A percentile compares a stretch with the other conserved stretches of the same genome.
Evolutionary conservation across 2,113 vertebrate species (phyloP).

Genomic region (Tiliqua scincoides): DNA sequence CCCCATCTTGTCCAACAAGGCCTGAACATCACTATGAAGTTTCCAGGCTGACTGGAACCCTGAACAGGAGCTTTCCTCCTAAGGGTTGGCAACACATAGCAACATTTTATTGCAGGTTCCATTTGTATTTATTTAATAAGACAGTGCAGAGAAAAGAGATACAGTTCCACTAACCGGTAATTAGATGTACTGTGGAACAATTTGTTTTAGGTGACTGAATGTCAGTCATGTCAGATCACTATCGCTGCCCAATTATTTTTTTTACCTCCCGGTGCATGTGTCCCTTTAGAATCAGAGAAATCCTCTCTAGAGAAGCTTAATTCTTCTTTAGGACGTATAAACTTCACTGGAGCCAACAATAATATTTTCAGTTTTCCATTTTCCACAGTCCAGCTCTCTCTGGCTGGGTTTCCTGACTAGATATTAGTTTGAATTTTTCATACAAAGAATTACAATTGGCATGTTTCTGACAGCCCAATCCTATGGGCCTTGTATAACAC

Average conservation of each 20-base stretch:
- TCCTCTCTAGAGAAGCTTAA: not conserved
- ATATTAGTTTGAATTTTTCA: not conserved
- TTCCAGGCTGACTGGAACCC: no score
- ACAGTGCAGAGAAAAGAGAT: constrained; percentile 32
- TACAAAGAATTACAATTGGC: not conserved
- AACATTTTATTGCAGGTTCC: no score
- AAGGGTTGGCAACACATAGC: no score
- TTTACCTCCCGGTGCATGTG: constrained; percentile 1
- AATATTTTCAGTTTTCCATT: not conserved
- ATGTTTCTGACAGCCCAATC: not conserved
- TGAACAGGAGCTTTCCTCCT: no score
- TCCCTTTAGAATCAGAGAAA: constrained; percentile 21
- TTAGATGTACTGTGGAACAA: constrained; percentile 49
- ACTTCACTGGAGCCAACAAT: not conserved
- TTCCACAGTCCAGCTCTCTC: not conserved
- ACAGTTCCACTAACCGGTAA: constrained; percentile 45
- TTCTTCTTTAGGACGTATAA: constrained; percentile 9
- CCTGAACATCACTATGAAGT: no score
- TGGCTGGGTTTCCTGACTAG: not conserved
- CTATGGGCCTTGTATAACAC: no score
- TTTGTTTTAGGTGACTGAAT: constrained; percentile 40
- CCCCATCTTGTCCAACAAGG: no score
- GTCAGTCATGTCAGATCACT: not conserved
- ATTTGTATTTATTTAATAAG: constrained; percentile 42
- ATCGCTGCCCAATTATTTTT: constrained; percentile 44